phyloP scores from a whole-genome alignment of 2,888 invertebrate species.

The Agrypnus murinus region DNA sequence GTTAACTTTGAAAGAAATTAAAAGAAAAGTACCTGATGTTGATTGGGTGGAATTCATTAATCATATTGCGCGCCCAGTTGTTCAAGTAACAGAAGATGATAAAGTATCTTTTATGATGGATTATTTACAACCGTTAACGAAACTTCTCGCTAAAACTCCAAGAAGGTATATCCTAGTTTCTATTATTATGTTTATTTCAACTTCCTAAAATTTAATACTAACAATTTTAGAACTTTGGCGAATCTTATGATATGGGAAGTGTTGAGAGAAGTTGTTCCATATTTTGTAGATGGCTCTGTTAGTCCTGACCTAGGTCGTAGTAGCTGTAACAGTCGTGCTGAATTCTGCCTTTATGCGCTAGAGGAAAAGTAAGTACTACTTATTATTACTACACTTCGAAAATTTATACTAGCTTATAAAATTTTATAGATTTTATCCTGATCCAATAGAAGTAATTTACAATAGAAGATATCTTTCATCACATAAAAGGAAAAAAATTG shows the following conservation, averaged over 20 bases:
- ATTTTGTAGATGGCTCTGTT: no score
- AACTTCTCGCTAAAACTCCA: background rate
- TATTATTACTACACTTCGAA: no score
- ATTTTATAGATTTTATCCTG: background rate
- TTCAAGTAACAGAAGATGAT: conserved; percentile 7
- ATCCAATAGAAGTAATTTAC: background rate
- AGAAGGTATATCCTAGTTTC: background rate
- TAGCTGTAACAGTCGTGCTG: no score
- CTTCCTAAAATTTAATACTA: no score
- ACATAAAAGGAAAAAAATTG: conserved; percentile 38
- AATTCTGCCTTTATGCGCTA: background rate
- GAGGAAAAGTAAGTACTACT: background rate
- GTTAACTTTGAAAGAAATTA: background rate
- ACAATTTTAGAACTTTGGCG: conserved; percentile 58
- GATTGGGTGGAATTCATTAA: conserved; percentile 44
- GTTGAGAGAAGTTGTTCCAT: conserved; percentile 51
- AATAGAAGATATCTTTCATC: conserved; percentile 23
- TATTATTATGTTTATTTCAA: no score
- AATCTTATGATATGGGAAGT: conserved; percentile 62
- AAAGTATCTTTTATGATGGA: background rate
- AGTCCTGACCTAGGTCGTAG: no score
- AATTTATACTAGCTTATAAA: no score
- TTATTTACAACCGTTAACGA: background rate
- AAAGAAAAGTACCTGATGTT: background rate
- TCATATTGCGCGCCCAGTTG: conserved; percentile 22